Percentiles rank a stretch among this genome's conserved stretches.
phyloP scores from a whole-genome alignment of 2,888 invertebrate species.

The Phaonia tiefii region DNA sequence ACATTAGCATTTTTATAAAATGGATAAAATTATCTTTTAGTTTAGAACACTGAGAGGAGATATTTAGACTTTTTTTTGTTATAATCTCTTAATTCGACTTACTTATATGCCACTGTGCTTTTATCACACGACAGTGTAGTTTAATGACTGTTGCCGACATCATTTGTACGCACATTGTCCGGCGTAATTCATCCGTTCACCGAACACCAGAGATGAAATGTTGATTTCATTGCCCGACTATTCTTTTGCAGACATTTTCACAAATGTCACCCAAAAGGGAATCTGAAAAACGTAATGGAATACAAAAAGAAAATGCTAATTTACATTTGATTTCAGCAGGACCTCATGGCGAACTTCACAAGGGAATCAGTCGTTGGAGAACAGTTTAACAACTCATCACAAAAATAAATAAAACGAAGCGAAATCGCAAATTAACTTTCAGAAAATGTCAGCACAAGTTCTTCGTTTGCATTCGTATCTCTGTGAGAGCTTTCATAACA shows the following conservation, averaged over 20 bases:
- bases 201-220: constrained; percentile 9
- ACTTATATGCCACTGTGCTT: not conserved
- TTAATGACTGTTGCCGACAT: constrained; percentile 49
- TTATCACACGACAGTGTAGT: not conserved
- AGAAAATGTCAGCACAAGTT: constrained; percentile 2
- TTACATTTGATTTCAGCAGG: not conserved
- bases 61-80: too few relatives aligned
- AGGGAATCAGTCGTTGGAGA: not conserved
- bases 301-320: constrained; percentile 28
- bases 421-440: not conserved
- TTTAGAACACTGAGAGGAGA: too few relatives aligned
- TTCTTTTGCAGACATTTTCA: constrained; percentile 18
- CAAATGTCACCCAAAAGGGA: constrained; percentile 27
- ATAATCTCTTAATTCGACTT: too few relatives aligned
- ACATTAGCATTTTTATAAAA: too few relatives aligned
- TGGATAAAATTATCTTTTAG: too few relatives aligned
- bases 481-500: constrained; percentile 60
- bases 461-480: constrained; percentile 38
- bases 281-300: constrained; percentile 17
- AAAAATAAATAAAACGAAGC: not conserved
- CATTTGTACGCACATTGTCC: constrained; percentile 67
- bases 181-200: constrained; percentile 62
- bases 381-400: not conserved
- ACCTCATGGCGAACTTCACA: not conserved
- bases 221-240: constrained; percentile 6